A percentile compares a stretch with the other conserved stretches of the same genome.
Evolutionary conservation across 2,888 invertebrate genomes (phyloP).

Genomic region (Metallyticus violacea): DNA sequence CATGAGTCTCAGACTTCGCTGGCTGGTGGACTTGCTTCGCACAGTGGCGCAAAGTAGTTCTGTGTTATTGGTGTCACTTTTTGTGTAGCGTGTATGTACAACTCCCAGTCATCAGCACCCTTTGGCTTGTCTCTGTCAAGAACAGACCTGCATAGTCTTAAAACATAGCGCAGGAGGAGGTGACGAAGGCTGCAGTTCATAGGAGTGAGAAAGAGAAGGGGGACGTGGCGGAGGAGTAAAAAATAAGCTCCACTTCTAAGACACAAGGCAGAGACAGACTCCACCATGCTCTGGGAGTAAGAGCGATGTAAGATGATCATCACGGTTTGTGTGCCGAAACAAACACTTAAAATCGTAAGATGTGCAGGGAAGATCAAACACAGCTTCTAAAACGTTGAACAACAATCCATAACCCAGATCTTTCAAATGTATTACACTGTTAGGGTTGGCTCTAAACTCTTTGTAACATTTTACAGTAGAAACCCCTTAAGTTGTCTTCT

Average conservation of each 20-base stretch:
- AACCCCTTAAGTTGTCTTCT: no score
- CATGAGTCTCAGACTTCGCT: no score
- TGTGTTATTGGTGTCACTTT: not conserved
- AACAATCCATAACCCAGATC: no score
- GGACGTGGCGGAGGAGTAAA: not conserved
- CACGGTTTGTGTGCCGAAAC: not conserved
- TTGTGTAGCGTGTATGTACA: not conserved
- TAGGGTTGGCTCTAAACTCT: no score
- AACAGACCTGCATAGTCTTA: conserved; percentile 16
- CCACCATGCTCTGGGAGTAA: not conserved
- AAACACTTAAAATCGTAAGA: no score
- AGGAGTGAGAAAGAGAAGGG: no score
- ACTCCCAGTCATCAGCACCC: conserved; percentile 1
- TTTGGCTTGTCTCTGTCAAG: conserved; percentile 12
- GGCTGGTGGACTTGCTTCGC: no score
- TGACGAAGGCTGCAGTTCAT: not conserved
- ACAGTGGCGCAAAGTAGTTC: not conserved
- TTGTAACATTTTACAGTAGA: no score
- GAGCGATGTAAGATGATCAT: not conserved
- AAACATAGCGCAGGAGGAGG: not conserved
- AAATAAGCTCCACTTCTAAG: not conserved
- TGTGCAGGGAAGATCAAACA: no score
- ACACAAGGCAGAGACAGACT: not conserved
- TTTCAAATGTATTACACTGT: no score
- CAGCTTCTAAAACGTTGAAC: no score